phyloP scores from a whole-genome alignment of 2,888 invertebrate species.

The Megastigmus dorsalis region DNA sequence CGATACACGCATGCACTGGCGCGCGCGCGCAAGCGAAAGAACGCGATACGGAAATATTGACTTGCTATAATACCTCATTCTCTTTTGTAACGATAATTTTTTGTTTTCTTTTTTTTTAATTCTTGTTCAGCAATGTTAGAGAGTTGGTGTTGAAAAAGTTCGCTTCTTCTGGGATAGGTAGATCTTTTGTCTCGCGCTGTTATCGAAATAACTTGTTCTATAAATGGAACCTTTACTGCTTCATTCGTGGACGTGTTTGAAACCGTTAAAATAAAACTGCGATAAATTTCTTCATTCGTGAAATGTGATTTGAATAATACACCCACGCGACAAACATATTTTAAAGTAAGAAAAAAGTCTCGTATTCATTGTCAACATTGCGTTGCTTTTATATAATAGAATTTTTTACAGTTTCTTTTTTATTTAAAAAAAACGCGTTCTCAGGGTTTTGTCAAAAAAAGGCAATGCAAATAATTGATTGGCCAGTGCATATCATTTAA shows the following conservation, averaged over 20 bases:
- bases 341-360: conserved; percentile 32
- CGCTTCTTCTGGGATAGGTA: not conserved
- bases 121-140: no score
- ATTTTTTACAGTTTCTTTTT: not conserved
- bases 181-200: not conserved
- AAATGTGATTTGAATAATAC: conserved; percentile 35
- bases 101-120: no score
- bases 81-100: no score
- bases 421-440: no score
- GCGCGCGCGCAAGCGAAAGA: no score
- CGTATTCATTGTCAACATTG: conserved; percentile 36
- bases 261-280: conserved; percentile 28
- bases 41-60: not conserved
- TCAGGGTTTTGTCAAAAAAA: no score
- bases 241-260: not conserved
- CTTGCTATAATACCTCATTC: no score
- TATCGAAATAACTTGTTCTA: conserved; percentile 26
- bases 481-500: no score
- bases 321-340: conserved; percentile 20
- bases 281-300: conserved; percentile 25
- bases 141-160: not conserved
- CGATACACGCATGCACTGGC: not conserved
- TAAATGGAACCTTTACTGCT: not conserved
- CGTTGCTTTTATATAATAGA: conserved; percentile 15
- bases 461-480: no score